A percentile compares a stretch with the other conserved stretches of the same genome.
phyloP scores from a whole-genome alignment of 1,140 invertebrate species.

The Probaryconus sp. region DNA sequence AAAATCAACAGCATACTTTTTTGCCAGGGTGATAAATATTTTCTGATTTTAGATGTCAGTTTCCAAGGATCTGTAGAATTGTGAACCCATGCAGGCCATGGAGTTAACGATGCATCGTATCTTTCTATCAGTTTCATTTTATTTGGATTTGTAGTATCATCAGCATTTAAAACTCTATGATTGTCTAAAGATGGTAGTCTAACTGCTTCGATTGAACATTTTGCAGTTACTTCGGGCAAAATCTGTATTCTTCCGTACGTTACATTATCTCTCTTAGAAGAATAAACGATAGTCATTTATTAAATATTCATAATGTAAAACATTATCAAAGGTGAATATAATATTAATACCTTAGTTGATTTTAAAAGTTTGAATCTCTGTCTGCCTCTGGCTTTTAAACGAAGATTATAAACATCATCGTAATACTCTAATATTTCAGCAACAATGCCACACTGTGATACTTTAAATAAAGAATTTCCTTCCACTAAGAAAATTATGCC shows the following conservation, averaged over 20 bases:
- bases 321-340: too few species aligned
- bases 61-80: conserved; percentile 37
- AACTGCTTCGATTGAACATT: conserved; percentile 29
- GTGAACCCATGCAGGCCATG: conserved; percentile 55
- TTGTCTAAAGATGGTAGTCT: conserved; percentile 41
- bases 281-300: not conserved
- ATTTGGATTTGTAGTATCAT: conserved; percentile 1
- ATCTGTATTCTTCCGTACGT: conserved; percentile 44
- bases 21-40: conserved; percentile 39
- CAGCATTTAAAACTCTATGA: conserved; percentile 10
- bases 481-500: conserved; percentile 36
- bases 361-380: conserved; percentile 46
- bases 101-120: conserved; percentile 41
- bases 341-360: conserved; percentile 8
- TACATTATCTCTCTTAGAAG: conserved; percentile 10
- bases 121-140: conserved; percentile 29
- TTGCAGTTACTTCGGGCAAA: conserved; percentile 42
- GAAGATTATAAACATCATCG: conserved; percentile 27
- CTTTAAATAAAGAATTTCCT: not conserved
- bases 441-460: conserved; percentile 35
- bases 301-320: too few species aligned
- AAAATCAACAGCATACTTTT: conserved; percentile 26
- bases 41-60: conserved; percentile 31
- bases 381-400: conserved; percentile 42
- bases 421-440: conserved; percentile 46